phyloP scores from a whole-genome alignment of 1,140 invertebrate genomes.

The Drosophila kanapiae region DNA sequence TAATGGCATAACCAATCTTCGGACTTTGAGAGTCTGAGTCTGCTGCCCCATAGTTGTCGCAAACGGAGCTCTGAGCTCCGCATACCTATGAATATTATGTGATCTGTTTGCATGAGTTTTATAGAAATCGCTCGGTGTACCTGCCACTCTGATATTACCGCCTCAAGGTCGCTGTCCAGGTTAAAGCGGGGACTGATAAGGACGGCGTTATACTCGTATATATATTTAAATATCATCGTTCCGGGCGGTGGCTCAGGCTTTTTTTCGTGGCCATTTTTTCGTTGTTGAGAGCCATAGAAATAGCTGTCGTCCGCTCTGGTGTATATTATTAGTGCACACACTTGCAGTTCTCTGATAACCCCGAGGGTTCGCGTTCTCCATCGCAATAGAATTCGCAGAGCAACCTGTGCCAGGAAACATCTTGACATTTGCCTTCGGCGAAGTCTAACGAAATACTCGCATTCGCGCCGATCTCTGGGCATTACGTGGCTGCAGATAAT shows the following conservation, averaged over 20 bases:
- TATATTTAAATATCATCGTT: constrained; percentile 29
- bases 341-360: constrained; percentile 64
- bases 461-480: neutral
- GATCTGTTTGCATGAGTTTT: constrained; percentile 20
- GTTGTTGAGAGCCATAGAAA: constrained; percentile 30
- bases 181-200: constrained; percentile 58
- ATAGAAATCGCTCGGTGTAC: constrained; percentile 23
- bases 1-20: constrained; percentile 57
- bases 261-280: constrained; percentile 20
- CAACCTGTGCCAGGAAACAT: constrained; percentile 70
- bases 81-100: constrained; percentile 7
- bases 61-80: constrained; percentile 6
- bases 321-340: constrained; percentile 24
- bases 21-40: constrained; percentile 61
- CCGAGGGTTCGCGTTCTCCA: constrained; percentile 3
- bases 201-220: neutral
- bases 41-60: constrained; percentile 26
- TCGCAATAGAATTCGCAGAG: constrained; percentile 48
- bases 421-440: constrained; percentile 60
- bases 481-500: constrained; percentile 26
- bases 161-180: constrained; percentile 54
- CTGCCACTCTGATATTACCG: constrained; percentile 57
- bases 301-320: constrained; percentile 11
- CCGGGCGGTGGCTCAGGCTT: constrained; percentile 5
- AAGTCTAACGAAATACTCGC: constrained; percentile 4